Evolutionary conservation across 2,888 invertebrate species (phyloP), one percentile per base, ranked within the genome.

Genomic region (Thymelicus acteon): DNA sequence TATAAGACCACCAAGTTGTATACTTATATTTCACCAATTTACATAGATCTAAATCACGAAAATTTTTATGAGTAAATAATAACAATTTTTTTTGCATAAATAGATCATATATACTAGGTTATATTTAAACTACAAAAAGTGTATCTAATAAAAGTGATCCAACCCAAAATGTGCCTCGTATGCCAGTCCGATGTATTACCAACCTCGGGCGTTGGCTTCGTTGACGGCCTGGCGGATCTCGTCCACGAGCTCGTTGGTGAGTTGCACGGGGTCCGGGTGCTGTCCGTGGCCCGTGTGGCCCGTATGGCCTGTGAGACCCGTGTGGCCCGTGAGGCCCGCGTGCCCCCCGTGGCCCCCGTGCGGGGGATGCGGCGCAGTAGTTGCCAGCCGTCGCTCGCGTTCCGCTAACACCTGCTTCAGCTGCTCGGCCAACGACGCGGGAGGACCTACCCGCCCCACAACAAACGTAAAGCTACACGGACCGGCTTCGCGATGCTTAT

Each of bases 221-320:
- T 96, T 97, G 82, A 98, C 97, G 80, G 97, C 97, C 89, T 97
- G 97, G 75, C 97, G 95, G 83, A 97, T 97, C 95, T 97, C 97
- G 90, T 97, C 97, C 77, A 97, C 96, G 78, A 98, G 95, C 85
- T 97, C 96, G 92, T 97, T 97, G 81, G 96, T 96, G 83, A 96
- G 96, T 89, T 95, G 96, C 90, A 96, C 96, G 78, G 96, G 94
- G 89, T 95, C 96, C 78, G 94, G 95, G 82, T 93, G 87, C 57
- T 80, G 77, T 39, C 60, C 63, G 66, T 68, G 73, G 24, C 63
- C 52, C 31, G 60, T 39, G 63, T 13, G 72, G 44, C 70, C 60
- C 49, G 67, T 58, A 71, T 61, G 74, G 52, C 63, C 61, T 39
- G 19, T 58, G 72, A 44, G 75, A 48, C 69, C 31, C 54, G 61